Evolutionary conservation across 1,140 invertebrate species (phyloP).

Genomic region (fruit fly (Drosophila melanogaster)): DNA sequence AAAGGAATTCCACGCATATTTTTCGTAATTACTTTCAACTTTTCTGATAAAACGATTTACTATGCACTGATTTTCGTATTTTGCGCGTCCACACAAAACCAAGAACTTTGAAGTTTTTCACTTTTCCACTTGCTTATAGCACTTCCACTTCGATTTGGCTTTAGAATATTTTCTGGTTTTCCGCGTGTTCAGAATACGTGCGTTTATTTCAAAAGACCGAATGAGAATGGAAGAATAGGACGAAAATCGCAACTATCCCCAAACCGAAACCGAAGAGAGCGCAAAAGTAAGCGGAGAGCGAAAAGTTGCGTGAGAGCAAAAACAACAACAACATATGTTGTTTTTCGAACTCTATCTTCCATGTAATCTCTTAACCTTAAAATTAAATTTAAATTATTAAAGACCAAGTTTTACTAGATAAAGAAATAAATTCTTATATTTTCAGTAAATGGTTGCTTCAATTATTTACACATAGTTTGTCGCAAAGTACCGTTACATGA

Average conservation of each 20-base stretch:
- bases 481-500: constrained; percentile 5
- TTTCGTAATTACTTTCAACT: constrained; percentile 39
- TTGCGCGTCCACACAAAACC: constrained; percentile 23
- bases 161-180: constrained; percentile 44
- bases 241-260: constrained; percentile 47
- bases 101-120: constrained; percentile 19
- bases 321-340: background rate
- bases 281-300: background rate
- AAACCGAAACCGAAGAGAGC: background rate
- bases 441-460: too few species aligned
- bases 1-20: constrained; percentile 10
- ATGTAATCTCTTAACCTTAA: too few species aligned
- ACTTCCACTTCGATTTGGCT: constrained; percentile 52
- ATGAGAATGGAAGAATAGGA: constrained; percentile 76
- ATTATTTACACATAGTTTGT: too few species aligned
- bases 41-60: constrained; percentile 22
- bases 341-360: background rate
- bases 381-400: too few species aligned
- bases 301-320: background rate
- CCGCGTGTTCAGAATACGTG: constrained; percentile 67
- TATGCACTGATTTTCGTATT: constrained; percentile 7
- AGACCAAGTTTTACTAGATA: too few species aligned
- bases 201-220: constrained; percentile 79
- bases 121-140: constrained; percentile 65
- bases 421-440: too few species aligned